Evolutionary conservation across 2,113 vertebrate species (phyloP), one percentile per base, ranked within the genome.

Genomic region (Myodes glareolus): DNA sequence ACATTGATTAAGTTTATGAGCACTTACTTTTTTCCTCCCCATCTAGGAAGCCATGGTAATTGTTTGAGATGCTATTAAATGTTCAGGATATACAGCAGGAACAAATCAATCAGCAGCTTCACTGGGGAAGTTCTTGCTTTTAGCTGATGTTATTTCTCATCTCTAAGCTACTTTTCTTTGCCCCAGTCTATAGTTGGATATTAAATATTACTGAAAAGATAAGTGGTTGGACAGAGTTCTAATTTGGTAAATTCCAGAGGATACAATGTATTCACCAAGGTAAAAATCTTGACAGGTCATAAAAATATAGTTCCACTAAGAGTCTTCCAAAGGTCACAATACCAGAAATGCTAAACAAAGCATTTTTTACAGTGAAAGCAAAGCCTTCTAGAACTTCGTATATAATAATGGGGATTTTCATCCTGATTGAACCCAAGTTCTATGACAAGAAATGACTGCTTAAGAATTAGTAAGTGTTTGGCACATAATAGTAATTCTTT

Each of bases 161-260:
- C 39, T 92, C 0, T 65, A 88, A 70, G 19, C 87, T 93, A 75
- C 58, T 92, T 95, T 90, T 90, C 5, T 82, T 91, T 88, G 29
- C 42, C 89, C 19, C 1, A 70, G 50, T 16, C 6, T 82, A 70
- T 75, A 25, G 8, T 63, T 29, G 91, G 27, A 82, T 47, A 97
- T 88, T 94, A 90, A 97, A 96, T 94, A 76, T 95, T 92, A 85
- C 39, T 90, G 89, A 65, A 95, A 91, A 94, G 7, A 47, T 63
- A 92, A 92, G 78, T 90, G 23, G 13, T 8, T 89, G 78, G 31
- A 45, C 90, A 95, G 47, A 94, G 77, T 96, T 94, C 88, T 94
- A 95, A 80, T 84, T 94, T 96, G 58, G 31, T 68, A 91, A 94
- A 81, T 88, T 61, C 19, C 14, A 92, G 12, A 94, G 52, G 39